Conservation (phyloP, 1,140 invertebrate species). For the Ceratina australensis region DNA sequence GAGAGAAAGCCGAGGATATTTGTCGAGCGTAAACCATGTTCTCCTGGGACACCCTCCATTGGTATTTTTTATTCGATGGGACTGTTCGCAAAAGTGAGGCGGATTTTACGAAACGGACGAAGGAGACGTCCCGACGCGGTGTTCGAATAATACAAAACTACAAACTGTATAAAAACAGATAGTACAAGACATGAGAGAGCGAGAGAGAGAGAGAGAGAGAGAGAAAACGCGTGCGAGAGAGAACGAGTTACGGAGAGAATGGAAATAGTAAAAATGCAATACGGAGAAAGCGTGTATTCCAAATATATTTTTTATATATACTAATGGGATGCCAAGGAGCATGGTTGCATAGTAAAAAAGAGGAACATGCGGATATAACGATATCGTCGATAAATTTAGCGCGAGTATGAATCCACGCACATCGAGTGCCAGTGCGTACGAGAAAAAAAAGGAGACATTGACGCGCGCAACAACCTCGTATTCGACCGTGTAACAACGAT, state of each 20-base stretch:
- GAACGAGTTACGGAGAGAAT: neutral
- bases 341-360: slow-evolving; percentile 61
- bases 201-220: neutral
- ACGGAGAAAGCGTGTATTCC: slow-evolving; percentile 74
- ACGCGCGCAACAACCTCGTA: too few relatives aligned
- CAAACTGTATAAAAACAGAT: slow-evolving; percentile 67
- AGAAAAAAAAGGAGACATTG: too few relatives aligned
- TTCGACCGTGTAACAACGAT: too few relatives aligned
- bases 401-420: slow-evolving; percentile 37
- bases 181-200: slow-evolving; percentile 70
- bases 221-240: neutral
- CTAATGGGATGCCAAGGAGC: slow-evolving; percentile 72
- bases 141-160: slow-evolving; percentile 52
- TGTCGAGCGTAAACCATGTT: slow-evolving; percentile 59
- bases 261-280: slow-evolving; percentile 72
- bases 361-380: too few relatives aligned
- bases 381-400: slow-evolving; percentile 25
- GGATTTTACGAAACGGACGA: slow-evolving; percentile 31
- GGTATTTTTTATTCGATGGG: slow-evolving; percentile 65
- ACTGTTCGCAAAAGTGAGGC: slow-evolving; percentile 50
- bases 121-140: slow-evolving; percentile 49
- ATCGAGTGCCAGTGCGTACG: too few relatives aligned
- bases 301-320: slow-evolving; percentile 79
- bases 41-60: slow-evolving; percentile 67
- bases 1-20: slow-evolving; percentile 53